Conservation (phyloP, 2,113 vertebrate genomes). For the Pseudopipra pipra region DNA sequence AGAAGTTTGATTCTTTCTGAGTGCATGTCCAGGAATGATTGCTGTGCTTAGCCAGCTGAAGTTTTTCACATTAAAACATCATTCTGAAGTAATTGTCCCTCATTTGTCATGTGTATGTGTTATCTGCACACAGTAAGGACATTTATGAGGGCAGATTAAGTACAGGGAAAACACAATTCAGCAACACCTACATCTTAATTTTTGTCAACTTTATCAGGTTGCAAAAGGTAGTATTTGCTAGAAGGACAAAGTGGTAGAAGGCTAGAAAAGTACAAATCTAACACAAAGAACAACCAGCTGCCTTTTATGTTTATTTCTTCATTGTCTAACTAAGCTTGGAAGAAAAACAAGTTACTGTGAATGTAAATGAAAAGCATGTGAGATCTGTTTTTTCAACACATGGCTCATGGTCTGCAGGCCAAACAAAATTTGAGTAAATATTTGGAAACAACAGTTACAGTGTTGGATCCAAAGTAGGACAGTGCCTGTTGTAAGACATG, state of each 20-base stretch:
- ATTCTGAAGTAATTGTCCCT: not conserved
- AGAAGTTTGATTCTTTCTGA: not conserved
- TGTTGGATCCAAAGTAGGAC: not conserved
- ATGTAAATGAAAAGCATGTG: not conserved
- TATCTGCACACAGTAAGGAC: not conserved
- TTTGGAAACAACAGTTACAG: not conserved
- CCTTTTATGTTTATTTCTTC: not conserved
- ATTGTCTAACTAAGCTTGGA: not conserved
- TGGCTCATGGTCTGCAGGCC: not conserved
- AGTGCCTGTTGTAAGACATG: not conserved
- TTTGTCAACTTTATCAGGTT: not conserved
- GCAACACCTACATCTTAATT: not conserved
- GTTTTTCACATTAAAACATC: not conserved
- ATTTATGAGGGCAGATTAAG: not conserved
- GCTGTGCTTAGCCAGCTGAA: not conserved
- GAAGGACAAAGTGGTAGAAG: not conserved
- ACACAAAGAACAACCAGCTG: not conserved
- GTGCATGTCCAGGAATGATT: not conserved
- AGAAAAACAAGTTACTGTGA: not conserved
- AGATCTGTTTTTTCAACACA: not conserved
- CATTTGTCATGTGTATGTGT: rapidly evolving
- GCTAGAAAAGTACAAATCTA: not conserved
- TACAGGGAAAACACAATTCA: not conserved
- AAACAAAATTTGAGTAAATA: not conserved
- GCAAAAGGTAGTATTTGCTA: not conserved